Conservation (phyloP, 2,797 vertebrate genomes). For the Ateles fusciceps region DNA sequence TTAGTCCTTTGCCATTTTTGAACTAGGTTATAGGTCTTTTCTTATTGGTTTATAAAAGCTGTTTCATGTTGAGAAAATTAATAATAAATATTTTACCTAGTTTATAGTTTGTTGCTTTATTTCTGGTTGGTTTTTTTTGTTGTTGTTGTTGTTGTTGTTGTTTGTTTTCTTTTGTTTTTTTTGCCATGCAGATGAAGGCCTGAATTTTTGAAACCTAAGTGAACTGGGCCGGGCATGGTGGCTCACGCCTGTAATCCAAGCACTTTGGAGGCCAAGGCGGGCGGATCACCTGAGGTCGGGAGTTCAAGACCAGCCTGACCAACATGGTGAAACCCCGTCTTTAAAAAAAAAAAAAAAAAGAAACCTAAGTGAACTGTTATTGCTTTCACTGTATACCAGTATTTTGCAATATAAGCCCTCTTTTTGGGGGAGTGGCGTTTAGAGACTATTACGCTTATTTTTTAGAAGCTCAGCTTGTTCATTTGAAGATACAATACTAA, state of each 20-base stretch:
- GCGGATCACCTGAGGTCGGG: no score
- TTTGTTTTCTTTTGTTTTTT: neutral
- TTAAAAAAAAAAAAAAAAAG: no score
- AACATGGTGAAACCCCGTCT: no score
- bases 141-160: no score
- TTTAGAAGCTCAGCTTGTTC: neutral
- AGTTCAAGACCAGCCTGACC: no score
- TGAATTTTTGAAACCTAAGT: neutral
- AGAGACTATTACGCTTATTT: neutral
- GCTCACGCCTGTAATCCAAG: no score
- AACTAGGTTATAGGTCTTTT: neutral
- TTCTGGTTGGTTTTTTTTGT: neutral
- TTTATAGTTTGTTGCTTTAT: neutral
- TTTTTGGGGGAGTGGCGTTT: neutral
- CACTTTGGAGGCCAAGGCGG: no score
- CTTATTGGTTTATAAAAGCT: neutral
- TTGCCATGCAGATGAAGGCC: neutral
- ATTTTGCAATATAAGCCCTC: neutral
- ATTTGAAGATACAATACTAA: neutral
- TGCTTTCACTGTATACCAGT: neutral
- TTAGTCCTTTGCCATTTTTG: neutral
- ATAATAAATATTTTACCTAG: neutral
- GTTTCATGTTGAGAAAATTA: conserved; percentile 4
- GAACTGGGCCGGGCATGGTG: neutral
- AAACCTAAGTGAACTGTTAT: neutral